Evolutionary conservation across 2,797 vertebrate species (phyloP).

Genomic region (Anguilla pacifica): DNA sequence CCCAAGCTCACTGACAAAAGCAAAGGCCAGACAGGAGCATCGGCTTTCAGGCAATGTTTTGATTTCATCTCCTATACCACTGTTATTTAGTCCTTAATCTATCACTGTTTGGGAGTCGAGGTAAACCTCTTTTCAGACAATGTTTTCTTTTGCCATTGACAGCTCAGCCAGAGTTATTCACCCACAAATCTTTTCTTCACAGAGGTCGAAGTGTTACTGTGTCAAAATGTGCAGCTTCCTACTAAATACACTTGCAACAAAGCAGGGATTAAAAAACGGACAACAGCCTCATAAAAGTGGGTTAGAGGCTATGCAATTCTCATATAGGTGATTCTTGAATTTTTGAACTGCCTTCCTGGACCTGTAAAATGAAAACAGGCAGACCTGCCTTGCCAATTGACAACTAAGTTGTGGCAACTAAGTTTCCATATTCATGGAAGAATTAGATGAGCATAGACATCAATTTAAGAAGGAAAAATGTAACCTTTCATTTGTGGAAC

Average conservation of each 20-base stretch:
- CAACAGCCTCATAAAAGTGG: slow-evolving; percentile 31
- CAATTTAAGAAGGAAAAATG: neutral
- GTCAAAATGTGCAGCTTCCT: neutral
- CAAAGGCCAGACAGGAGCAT: slow-evolving; percentile 43
- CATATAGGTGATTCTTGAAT: neutral
- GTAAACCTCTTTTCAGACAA: slow-evolving; percentile 29
- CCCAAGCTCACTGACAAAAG: slow-evolving; percentile 36
- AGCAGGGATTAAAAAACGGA: slow-evolving; percentile 26
- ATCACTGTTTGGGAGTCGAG: slow-evolving; percentile 32
- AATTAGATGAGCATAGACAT: neutral
- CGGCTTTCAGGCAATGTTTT: slow-evolving; percentile 41
- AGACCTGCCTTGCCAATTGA: neutral
- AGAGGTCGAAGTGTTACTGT: neutral
- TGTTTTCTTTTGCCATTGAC: slow-evolving; percentile 7
- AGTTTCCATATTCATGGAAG: neutral
- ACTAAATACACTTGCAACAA: slow-evolving; percentile 6
- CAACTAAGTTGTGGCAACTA: neutral
- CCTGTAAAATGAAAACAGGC: slow-evolving; percentile 21
- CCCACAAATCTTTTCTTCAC: neutral
- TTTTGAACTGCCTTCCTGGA: slow-evolving; percentile 20
- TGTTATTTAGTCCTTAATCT: slow-evolving; percentile 44
- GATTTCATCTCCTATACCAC: slow-evolving; percentile 40
- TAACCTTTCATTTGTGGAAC: neutral
- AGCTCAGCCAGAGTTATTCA: slow-evolving; percentile 15
- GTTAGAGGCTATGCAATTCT: slow-evolving; percentile 28